These are phyloP conservation scores for Ceyx melanurus DNA, from an alignment of 2,113 vertebrate genomes.

Conservation along the genomic window DNA sequence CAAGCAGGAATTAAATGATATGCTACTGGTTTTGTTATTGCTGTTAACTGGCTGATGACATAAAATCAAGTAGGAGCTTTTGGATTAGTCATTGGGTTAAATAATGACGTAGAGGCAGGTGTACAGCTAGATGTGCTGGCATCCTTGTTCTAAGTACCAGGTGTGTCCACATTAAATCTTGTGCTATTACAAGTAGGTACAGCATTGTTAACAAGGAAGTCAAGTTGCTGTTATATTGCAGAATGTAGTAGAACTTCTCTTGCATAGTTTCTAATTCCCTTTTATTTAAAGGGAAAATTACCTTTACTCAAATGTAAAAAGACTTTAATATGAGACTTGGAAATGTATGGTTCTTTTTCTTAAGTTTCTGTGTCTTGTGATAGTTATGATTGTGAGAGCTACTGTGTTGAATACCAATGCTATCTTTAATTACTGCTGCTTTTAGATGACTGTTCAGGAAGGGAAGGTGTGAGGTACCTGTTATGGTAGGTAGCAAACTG, in stretches of 20 bases:
- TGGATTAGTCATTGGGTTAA: neutral
- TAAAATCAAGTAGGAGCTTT: neutral
- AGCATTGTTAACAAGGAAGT: neutral
- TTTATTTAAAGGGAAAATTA: neutral
- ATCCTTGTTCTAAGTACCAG: neutral
- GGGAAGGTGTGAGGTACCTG: neutral
- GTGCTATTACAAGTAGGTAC: neutral
- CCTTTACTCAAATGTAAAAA: neutral
- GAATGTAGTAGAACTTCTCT: neutral
- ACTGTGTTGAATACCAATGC: neutral
- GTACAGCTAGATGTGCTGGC: neutral
- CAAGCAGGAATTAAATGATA: neutral
- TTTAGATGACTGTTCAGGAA: neutral
- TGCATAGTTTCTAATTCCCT: neutral
- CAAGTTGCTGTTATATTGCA: neutral
- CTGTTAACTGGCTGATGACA: neutral
- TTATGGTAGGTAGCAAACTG: neutral
- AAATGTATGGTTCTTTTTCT: neutral
- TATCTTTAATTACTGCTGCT: neutral
- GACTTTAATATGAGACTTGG: neutral
- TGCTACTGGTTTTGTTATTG: neutral
- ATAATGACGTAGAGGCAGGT: neutral
- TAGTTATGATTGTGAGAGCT: fast-evolving
- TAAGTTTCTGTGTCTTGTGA: neutral
- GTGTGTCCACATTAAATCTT: neutral